phyloP scores from a whole-genome alignment of 2,113 vertebrate species.

The Lycocorax pyrrhopterus region DNA sequence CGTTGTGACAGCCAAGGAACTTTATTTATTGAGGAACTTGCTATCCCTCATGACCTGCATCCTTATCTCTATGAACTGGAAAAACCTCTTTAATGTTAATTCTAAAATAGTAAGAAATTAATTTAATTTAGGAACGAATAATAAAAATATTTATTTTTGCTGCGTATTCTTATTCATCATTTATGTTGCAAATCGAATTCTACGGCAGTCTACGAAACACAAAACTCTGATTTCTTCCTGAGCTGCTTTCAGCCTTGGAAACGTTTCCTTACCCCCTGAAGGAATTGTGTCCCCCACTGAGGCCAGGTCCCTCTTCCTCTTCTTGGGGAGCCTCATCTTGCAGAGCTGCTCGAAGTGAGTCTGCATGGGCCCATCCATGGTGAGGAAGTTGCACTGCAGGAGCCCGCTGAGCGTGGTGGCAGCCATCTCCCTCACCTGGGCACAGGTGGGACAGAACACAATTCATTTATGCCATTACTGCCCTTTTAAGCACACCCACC shows the following conservation, averaged over 20 bases:
- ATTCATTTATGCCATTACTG: not conserved
- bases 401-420: constrained; percentile 94
- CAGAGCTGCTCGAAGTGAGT: constrained; percentile 92
- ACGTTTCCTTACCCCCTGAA: constrained; percentile 80
- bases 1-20: not conserved
- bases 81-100: not conserved
- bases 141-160: not conserved
- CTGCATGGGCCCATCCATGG: constrained; percentile 90
- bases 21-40: not conserved
- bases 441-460: not conserved
- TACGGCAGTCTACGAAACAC: not conserved
- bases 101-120: not conserved
- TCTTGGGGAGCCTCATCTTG: constrained; percentile 91
- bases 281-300: constrained; percentile 85
- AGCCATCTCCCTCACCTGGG: constrained; percentile 94
- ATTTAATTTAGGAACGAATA: not conserved
- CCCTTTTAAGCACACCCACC: not conserved
- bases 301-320: constrained; percentile 83
- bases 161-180: not conserved
- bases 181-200: not conserved
- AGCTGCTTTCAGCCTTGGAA: not conserved
- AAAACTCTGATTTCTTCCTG: not conserved
- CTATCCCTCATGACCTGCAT: not conserved
- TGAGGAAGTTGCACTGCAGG: constrained; percentile 92
- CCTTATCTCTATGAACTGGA: not conserved